Percentiles rank a stretch among this genome's conserved stretches.
Conservation (phyloP, 2,888 invertebrate genomes). For the Ctena decussata region DNA sequence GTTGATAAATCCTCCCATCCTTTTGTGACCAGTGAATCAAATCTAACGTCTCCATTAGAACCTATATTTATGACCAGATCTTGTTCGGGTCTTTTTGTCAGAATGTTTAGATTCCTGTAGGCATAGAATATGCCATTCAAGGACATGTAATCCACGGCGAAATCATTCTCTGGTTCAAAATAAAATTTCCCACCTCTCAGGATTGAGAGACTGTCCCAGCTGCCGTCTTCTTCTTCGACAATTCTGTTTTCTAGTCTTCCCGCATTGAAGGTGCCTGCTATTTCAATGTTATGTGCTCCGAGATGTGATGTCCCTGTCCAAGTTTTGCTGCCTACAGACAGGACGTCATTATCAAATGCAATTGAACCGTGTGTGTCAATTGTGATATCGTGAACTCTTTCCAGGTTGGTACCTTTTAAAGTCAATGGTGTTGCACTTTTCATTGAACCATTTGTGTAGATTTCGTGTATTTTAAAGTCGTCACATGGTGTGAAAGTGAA, state of each 20-base stretch:
- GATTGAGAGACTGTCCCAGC: slow-evolving; percentile 69
- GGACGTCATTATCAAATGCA: slow-evolving; percentile 63
- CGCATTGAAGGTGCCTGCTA: slow-evolving; percentile 62
- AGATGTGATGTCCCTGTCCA: slow-evolving; percentile 67
- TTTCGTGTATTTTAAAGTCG: slow-evolving; percentile 51
- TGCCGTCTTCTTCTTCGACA: slow-evolving; percentile 31
- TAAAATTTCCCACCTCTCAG: slow-evolving; percentile 52
- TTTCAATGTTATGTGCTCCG: slow-evolving; percentile 52
- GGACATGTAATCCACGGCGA: slow-evolving; percentile 55
- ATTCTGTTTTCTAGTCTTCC: slow-evolving; percentile 60
- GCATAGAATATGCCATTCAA: slow-evolving; percentile 59
- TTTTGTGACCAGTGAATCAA: slow-evolving; percentile 51
- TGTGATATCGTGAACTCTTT: slow-evolving; percentile 49
- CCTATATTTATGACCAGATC: slow-evolving; percentile 30
- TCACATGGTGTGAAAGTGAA: slow-evolving; percentile 67
- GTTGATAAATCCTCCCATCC: slow-evolving; percentile 48
- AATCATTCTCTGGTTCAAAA: slow-evolving; percentile 65
- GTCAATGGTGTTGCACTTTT: slow-evolving; percentile 57
- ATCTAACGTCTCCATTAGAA: slow-evolving; percentile 37
- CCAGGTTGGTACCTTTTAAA: slow-evolving; percentile 50
- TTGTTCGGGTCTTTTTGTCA: slow-evolving; percentile 24
- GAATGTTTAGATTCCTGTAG: slow-evolving; percentile 51
- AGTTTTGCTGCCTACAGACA: slow-evolving; percentile 28
- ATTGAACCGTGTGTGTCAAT: slow-evolving; percentile 66
- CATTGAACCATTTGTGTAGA: slow-evolving; percentile 65